These are phyloP conservation scores for Amblyraja radiata DNA, from an alignment of 2,797 vertebrate species.

Conservation along the genomic window DNA sequence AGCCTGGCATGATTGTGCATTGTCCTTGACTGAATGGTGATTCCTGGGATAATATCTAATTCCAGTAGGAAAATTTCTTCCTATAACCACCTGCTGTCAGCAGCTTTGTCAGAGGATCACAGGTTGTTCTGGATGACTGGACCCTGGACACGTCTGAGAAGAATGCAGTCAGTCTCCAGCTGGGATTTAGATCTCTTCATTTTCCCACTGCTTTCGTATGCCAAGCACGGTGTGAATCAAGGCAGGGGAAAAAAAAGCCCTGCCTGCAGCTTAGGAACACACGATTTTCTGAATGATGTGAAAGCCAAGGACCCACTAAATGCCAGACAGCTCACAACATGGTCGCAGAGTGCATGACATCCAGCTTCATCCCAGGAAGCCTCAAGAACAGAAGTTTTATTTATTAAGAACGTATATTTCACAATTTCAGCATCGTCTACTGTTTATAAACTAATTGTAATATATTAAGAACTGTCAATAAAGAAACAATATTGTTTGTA, in stretches of 20 bases:
- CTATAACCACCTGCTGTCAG: constrained; percentile 80
- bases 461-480: background rate
- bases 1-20: constrained; percentile 82
- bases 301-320: constrained; percentile 47
- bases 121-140: constrained; percentile 92
- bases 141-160: constrained; percentile 72
- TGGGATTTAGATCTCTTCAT: constrained; percentile 95
- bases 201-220: constrained; percentile 73
- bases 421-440: background rate
- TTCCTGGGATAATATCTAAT: constrained; percentile 93
- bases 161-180: constrained; percentile 79
- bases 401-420: background rate
- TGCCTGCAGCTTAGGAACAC: constrained; percentile 49
- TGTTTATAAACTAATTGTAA: background rate
- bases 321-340: constrained; percentile 11
- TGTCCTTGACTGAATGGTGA: constrained; percentile 84
- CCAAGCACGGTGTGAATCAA: constrained; percentile 49
- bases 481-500: background rate
- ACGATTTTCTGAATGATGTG: constrained; percentile 43
- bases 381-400: background rate
- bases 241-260: constrained; percentile 41
- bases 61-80: constrained; percentile 86
- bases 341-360: background rate
- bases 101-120: constrained; percentile 89
- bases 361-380: background rate